Base-by-base conservation (phyloP, 1,140 invertebrate species). In the Cotesia chilonis region DNA sequence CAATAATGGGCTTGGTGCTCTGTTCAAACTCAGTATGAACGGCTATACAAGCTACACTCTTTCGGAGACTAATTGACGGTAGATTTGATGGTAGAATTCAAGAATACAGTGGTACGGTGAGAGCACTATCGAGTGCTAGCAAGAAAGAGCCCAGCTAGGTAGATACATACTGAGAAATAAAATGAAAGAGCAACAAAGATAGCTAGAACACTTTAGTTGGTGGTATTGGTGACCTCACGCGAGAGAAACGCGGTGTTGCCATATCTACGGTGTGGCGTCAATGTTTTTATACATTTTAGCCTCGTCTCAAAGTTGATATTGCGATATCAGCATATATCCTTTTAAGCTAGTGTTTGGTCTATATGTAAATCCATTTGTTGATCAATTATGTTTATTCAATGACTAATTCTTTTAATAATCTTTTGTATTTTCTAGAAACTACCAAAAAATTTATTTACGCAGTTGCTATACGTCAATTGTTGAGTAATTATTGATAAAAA, bases 321-420 rank as follows among this genome's bases (percentile, higher is more conserved):
- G 66, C 66, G 66, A 68, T 68, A 68, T 68, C 66, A 41, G 28
- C 28, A 68, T 68, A 68, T 68, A 68, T 68, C 66, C 52, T 37
- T 55, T 68, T 68, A 65, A 65, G 63, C n/a, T 20, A 68, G 54
- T 28, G 4, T 28, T 28, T 10, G 28, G 57, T 10, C 10, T 7
- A 47, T 47, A 47, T 7, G 41, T 47, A 10, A 47, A 47, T 47
- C 5, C 41, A 47, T 47, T 59, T 59, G 57, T 59, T 59, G 57
- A 20, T 59, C 57, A 59, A 59, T 28, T 17, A 59, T 28, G 14
- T 59, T 59, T 28, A 20, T 59, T 17, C 9, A 10, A 17, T 28
- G 57, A 20, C 41, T 47, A 47, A 47, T 47, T 47, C 6, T 47
- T 9, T 47, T 10, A 47, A 6, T 47, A 9, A 9, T 47, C 6